A percentile compares a stretch with the other conserved stretches of the same genome.
phyloP scores from a whole-genome alignment of 2,888 invertebrate species.

The Cremastobaeus sp. region DNA sequence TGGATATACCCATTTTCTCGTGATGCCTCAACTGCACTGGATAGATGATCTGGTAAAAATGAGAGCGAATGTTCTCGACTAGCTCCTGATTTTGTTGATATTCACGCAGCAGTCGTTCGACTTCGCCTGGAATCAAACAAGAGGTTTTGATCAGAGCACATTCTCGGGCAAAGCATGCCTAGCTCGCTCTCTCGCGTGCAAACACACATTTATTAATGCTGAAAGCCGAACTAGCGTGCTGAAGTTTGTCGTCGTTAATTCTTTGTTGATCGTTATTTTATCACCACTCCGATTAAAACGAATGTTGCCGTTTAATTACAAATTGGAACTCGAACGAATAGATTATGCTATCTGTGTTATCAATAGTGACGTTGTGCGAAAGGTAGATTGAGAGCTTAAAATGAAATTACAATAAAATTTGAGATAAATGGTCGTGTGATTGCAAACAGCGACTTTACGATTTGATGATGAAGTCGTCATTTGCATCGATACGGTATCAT shows the following conservation, averaged over 20 bases:
- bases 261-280: conserved; percentile 20
- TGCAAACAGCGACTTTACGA: neutral
- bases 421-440: neutral
- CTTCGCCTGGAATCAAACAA: conserved; percentile 84
- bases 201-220: conserved; percentile 26
- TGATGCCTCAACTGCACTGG: conserved; percentile 96
- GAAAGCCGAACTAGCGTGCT: conserved; percentile 19
- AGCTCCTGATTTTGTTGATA: conserved; percentile 95
- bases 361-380: neutral
- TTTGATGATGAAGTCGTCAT: neutral
- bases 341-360: conserved; percentile 17
- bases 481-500: neutral
- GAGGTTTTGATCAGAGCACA: conserved; percentile 14
- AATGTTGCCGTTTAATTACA: conserved; percentile 2
- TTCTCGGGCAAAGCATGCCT: no score
- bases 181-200: no score
- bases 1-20: conserved; percentile 97
- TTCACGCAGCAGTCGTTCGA: conserved; percentile 92
- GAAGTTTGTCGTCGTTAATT: conserved; percentile 5
- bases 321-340: conserved; percentile 1
- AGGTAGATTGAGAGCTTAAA: neutral
- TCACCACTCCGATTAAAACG: conserved; percentile 7
- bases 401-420: neutral
- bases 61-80: conserved; percentile 93
- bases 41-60: conserved; percentile 96